These are phyloP conservation scores for Tapera naevia DNA, from an alignment of 2,797 vertebrate genomes.

Conservation along the genomic window DNA sequence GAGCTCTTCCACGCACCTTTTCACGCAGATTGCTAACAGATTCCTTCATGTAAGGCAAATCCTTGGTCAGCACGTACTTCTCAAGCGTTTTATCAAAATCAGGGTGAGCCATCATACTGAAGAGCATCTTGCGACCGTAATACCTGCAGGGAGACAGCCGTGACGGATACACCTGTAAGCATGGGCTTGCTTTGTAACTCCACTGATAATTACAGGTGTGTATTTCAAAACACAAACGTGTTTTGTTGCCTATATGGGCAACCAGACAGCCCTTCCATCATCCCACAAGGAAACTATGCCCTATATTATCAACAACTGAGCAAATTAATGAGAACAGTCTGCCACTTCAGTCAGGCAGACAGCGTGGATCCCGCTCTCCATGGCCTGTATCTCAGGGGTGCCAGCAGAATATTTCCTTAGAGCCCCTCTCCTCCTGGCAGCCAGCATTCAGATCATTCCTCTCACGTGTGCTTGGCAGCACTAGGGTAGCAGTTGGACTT, in stretches of 20 bases:
- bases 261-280: background rate
- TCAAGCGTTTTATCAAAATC: slow-evolving; percentile 91
- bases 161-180: background rate
- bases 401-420: background rate
- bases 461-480: background rate
- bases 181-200: background rate
- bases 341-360: background rate
- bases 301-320: background rate
- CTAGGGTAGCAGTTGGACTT: rapidly evolving
- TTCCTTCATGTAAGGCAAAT: slow-evolving; percentile 87
- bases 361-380: background rate
- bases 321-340: background rate
- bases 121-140: slow-evolving; percentile 91
- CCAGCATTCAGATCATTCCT: background rate
- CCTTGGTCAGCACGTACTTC: slow-evolving; percentile 85
- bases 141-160: slow-evolving; percentile 76
- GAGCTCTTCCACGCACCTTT: slow-evolving; percentile 81
- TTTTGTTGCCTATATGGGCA: background rate
- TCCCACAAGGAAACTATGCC: background rate
- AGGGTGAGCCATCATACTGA: slow-evolving; percentile 84
- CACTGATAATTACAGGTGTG: rapidly evolving
- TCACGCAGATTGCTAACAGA: slow-evolving; percentile 83
- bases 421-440: background rate
- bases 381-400: background rate
- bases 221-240: rapidly evolving